Base-by-base conservation (phyloP, 2,797 vertebrate genomes). In the Peromyscus eremicus region DNA sequence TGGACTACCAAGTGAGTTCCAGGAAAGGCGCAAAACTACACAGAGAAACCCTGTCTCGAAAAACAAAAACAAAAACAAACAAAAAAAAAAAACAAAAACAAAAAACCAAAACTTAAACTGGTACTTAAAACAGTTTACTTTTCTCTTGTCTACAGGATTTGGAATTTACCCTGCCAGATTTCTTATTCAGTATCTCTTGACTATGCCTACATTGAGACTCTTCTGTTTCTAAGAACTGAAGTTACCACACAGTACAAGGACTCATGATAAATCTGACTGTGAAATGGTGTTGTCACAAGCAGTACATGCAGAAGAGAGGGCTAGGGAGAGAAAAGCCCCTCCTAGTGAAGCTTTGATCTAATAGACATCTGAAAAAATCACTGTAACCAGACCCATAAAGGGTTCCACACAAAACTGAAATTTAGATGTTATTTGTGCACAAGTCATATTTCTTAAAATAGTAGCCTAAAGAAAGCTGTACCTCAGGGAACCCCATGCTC, bases 381-480 rank as follows among this genome's bases (percentile, higher is more conserved):
- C 7, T 60, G 12, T 5, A n/a, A 16, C n/a, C 27, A 92, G 94
- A 73, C 40, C 19, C 34, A 46, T 71, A 91, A 94, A 52, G 27
- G 2, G 5, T 12, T 73, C 17, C n/a, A 34, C 52, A 40, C 55
- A 84, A 95, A 91, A 86, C 64, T 64, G 49, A 93, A 98, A 96
- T 7, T 13, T 87, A 81, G 89, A 94, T 55, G 95, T 90, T 83
- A 16, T 77, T 94, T 94, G 43, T 94, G 64, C 60, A 68, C 49
- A 64, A 11, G 32, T 94, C 88, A 17, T 79, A 96, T 93, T 91
- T 93, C 87, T 79, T 89, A 60, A 94, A 87, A 84, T 89, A 94
- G 76, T 95, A 93, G 21, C 71, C 62, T 97, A 94, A 97, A 89
- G 94, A 97, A 98, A 97, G 14, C 82, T 93, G 95, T 92, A 57